Conservation (phyloP, 2,797 vertebrate genomes). For the Onychomys leucogaster region DNA sequence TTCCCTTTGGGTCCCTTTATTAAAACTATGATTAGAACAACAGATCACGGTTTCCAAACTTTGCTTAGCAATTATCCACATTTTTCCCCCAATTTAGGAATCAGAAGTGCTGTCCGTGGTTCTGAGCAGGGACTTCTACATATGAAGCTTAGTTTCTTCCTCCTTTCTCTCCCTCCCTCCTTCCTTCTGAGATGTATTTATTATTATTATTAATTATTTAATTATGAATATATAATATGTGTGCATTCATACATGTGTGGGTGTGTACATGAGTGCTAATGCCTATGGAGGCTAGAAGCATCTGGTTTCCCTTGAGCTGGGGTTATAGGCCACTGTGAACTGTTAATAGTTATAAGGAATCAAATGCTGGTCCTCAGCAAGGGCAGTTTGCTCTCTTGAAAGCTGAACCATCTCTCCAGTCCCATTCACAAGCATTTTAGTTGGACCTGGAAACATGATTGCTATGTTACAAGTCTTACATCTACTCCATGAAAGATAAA, state of each 20-base stretch:
- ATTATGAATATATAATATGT: background rate
- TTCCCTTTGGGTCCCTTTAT: background rate
- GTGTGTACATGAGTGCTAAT: background rate
- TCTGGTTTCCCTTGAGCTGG: background rate
- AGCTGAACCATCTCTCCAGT: background rate
- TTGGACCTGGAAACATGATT: background rate
- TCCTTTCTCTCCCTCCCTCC: background rate
- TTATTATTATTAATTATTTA: background rate
- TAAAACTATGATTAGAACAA: background rate
- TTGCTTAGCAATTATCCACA: background rate
- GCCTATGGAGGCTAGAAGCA: background rate
- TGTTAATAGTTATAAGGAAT: background rate
- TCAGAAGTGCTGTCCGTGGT: background rate
- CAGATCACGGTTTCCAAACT: background rate
- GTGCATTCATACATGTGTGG: accelerated
- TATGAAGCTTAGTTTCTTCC: background rate
- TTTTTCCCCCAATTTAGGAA: background rate
- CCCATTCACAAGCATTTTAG: background rate
- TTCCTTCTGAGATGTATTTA: background rate
- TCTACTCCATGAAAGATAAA: background rate
- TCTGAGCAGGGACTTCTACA: background rate
- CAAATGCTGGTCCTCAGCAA: background rate
- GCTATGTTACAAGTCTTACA: background rate
- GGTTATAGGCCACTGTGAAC: background rate
- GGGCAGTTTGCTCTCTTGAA: background rate